These are phyloP conservation scores for Rhodeus uyekii DNA, from an alignment of 2,797 vertebrate species.

Conservation along the genomic window DNA sequence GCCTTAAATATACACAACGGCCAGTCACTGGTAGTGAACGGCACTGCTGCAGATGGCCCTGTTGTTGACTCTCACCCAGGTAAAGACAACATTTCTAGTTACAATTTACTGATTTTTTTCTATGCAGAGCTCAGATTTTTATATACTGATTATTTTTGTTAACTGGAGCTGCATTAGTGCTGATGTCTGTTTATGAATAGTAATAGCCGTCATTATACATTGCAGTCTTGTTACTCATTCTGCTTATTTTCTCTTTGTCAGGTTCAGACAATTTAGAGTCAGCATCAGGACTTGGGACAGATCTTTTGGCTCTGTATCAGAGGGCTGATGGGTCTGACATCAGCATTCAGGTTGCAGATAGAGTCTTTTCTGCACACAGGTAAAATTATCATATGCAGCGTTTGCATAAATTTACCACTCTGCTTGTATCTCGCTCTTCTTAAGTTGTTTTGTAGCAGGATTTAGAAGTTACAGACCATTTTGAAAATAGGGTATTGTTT, in stretches of 20 bases:
- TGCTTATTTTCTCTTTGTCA: slow-evolving; percentile 36
- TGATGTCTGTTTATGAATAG: background rate
- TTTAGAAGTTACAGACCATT: background rate
- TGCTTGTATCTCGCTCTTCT: background rate
- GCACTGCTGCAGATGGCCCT: slow-evolving; percentile 6
- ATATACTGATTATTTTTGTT: slow-evolving; percentile 12
- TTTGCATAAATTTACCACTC: no score
- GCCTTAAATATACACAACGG: slow-evolving; percentile 28
- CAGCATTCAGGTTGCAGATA: slow-evolving; percentile 84
- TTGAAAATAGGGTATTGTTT: background rate
- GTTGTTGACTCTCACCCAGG: slow-evolving; percentile 62
- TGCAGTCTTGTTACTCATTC: background rate
- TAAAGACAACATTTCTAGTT: slow-evolving; percentile 54
- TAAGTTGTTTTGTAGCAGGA: background rate
- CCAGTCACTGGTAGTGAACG: slow-evolving; percentile 17
- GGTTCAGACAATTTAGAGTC: slow-evolving; percentile 72
- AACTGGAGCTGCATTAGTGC: slow-evolving; percentile 5
- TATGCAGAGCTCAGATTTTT: slow-evolving; percentile 36
- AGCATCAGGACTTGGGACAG: slow-evolving; percentile 85
- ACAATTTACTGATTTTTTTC: slow-evolving; percentile 59
- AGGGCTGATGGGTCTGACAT: slow-evolving; percentile 83
- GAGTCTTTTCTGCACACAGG: slow-evolving; percentile 90
- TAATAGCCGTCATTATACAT: background rate
- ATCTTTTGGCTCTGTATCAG: slow-evolving; percentile 85
- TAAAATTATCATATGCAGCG: slow-evolving; percentile 59